These are phyloP conservation scores for Neodiprion virginianus DNA, from an alignment of 1,140 invertebrate species.

Conservation along the genomic window DNA sequence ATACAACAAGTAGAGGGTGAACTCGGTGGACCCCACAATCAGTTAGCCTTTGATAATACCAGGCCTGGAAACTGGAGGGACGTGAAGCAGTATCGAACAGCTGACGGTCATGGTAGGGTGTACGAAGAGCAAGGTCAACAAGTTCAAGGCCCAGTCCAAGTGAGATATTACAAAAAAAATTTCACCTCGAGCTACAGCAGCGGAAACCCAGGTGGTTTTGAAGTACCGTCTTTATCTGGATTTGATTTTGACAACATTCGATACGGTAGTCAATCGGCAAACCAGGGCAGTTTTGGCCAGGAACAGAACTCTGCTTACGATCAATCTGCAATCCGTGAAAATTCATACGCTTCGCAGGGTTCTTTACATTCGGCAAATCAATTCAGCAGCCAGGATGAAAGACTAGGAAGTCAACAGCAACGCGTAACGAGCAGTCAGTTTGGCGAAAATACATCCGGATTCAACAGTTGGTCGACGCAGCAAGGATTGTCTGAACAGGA, in stretches of 20 bases:
- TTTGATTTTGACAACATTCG: neutral
- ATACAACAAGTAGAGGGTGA: slow-evolving; percentile 2
- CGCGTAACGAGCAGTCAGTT: too few species aligned
- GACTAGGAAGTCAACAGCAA: neutral
- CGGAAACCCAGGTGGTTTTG: slow-evolving; percentile 9
- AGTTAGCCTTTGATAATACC: slow-evolving; percentile 27
- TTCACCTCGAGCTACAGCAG: slow-evolving; percentile 34
- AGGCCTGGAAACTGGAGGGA: slow-evolving; percentile 48
- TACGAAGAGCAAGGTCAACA: slow-evolving; percentile 44
- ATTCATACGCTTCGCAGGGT: neutral
- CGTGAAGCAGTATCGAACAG: slow-evolving; percentile 35
- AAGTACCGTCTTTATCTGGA: neutral
- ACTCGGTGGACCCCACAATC: slow-evolving; percentile 16
- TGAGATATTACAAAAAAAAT: slow-evolving; percentile 44
- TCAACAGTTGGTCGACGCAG: neutral
- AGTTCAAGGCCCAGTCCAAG: slow-evolving; percentile 29
- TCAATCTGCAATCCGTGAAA: slow-evolving; percentile 2
- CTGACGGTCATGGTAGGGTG: slow-evolving; percentile 40
- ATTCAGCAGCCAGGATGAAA: neutral
- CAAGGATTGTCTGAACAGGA: neutral
- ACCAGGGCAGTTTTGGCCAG: neutral
- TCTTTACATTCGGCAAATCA: neutral
- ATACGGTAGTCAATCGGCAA: neutral
- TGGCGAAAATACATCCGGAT: neutral
- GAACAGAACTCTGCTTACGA: neutral